Evolutionary conservation across 1,140 invertebrate genomes (phyloP).

Genomic region (Euura lappo): DNA sequence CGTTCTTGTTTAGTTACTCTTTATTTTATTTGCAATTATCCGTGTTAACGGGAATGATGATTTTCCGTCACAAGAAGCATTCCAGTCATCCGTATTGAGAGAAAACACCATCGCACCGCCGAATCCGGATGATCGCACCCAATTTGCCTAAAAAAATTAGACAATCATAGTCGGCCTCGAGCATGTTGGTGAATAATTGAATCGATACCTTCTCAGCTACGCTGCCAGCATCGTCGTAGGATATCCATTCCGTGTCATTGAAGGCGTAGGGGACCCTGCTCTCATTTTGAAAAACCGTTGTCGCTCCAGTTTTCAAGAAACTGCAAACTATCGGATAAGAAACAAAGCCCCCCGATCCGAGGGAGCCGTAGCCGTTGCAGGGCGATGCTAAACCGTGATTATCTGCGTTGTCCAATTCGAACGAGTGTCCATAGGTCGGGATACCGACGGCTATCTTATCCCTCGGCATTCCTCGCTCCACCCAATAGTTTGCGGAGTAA

Average conservation of each 20-base stretch:
- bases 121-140: constrained; percentile 67
- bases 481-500: constrained; percentile 83
- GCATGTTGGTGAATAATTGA: constrained; percentile 15
- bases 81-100: constrained; percentile 76
- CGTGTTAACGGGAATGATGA: constrained; percentile 49
- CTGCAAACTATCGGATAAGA: constrained; percentile 72
- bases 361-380: constrained; percentile 68
- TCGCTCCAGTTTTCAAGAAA: constrained; percentile 65
- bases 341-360: constrained; percentile 75
- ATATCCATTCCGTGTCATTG: constrained; percentile 82
- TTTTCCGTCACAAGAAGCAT: constrained; percentile 49
- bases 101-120: constrained; percentile 80
- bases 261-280: constrained; percentile 82
- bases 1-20: no score
- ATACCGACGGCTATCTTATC: constrained; percentile 88
- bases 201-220: constrained; percentile 70
- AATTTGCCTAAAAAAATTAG: constrained; percentile 62
- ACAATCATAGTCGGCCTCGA: constrained; percentile 29
- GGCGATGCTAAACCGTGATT: constrained; percentile 75
- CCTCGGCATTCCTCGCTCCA: constrained; percentile 77
- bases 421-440: constrained; percentile 89
- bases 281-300: constrained; percentile 68
- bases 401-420: constrained; percentile 69
- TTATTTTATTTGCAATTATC: not conserved
- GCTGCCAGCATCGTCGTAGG: constrained; percentile 83